These are phyloP conservation scores for Didymodactylos carnosus DNA, from an alignment of 2,888 invertebrate genomes.

Conservation along the genomic window DNA sequence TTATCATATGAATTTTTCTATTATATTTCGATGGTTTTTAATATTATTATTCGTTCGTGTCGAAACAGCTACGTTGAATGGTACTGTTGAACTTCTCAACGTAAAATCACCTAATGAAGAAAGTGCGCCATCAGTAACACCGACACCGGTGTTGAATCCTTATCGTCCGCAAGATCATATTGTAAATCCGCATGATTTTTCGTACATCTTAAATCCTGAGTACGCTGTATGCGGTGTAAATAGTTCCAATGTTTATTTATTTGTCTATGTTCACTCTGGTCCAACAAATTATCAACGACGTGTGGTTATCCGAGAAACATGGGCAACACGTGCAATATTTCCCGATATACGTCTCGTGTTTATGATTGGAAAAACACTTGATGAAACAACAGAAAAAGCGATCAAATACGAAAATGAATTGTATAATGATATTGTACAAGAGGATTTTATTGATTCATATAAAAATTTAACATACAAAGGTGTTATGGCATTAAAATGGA, in stretches of 20 bases:
- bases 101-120: too few relatives aligned
- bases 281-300: conserved; percentile 23
- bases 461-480: conserved; percentile 36
- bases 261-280: background rate
- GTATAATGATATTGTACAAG: conserved; percentile 31
- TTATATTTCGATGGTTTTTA: too few relatives aligned
- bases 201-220: conserved; percentile 5
- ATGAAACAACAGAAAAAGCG: conserved; percentile 19
- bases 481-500: conserved; percentile 34
- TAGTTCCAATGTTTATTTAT: background rate
- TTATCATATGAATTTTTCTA: too few relatives aligned
- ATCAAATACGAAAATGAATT: conserved; percentile 23
- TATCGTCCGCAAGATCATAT: background rate
- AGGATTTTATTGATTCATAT: conserved; percentile 33
- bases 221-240: background rate
- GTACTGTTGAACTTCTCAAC: too few relatives aligned
- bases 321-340: conserved; percentile 21
- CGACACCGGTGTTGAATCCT: background rate
- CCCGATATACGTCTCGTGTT: conserved; percentile 22
- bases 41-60: too few relatives aligned
- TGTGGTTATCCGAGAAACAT: conserved; percentile 27
- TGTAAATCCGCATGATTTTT: conserved; percentile 4
- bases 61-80: too few relatives aligned
- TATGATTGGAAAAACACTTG: conserved; percentile 23
- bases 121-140: background rate